Evolutionary conservation across 2,797 vertebrate genomes (phyloP).

Genomic region (Coilia nasus): DNA sequence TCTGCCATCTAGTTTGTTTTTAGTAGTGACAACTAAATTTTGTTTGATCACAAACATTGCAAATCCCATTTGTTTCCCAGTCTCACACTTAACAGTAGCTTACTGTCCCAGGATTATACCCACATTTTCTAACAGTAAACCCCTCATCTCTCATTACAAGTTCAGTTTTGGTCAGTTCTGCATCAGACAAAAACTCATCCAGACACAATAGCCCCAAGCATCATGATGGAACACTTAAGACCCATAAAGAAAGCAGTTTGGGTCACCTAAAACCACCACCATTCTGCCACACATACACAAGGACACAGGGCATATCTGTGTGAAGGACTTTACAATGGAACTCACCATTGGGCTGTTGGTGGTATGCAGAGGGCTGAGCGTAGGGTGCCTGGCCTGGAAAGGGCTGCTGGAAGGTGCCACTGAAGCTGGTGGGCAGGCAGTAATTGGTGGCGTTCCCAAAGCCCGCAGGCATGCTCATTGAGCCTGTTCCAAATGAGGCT

Average conservation of each 20-base stretch:
- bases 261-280: neutral
- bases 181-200: neutral
- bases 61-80: neutral
- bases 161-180: neutral
- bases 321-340: slow-evolving; percentile 36
- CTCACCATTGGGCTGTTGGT: slow-evolving; percentile 96
- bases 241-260: neutral
- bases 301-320: neutral
- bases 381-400: slow-evolving; percentile 90
- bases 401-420: slow-evolving; percentile 92
- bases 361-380: slow-evolving; percentile 87
- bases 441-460: slow-evolving; percentile 91
- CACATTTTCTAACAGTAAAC: neutral
- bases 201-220: neutral
- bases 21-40: neutral
- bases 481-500: slow-evolving; percentile 91
- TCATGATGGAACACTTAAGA: too few relatives aligned
- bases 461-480: slow-evolving; percentile 97
- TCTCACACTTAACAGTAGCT: neutral
- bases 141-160: neutral
- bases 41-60: neutral
- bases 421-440: slow-evolving; percentile 97
- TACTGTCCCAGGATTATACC: neutral
- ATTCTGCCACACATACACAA: neutral
- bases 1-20: neutral